phyloP scores from a whole-genome alignment of 2,797 vertebrate genomes.

The Chelidonichthys spinosus region DNA sequence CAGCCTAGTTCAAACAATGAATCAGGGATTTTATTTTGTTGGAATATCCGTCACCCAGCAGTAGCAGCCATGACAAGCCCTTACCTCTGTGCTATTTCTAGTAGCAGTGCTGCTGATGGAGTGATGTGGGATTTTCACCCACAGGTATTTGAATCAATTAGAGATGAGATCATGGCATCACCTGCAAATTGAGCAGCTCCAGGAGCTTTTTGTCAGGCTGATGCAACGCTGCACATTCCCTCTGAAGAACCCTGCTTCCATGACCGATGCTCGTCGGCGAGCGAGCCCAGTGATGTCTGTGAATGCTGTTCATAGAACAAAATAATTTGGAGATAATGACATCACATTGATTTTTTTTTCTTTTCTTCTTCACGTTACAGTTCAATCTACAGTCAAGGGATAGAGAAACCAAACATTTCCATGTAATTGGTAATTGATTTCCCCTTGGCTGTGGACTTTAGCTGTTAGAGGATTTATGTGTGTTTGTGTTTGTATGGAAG shows the following conservation, averaged over 20 bases:
- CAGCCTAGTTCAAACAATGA: too few species aligned
- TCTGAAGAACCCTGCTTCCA: constrained; percentile 1
- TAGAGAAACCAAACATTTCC: constrained; percentile 55
- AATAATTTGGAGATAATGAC: constrained; percentile 26
- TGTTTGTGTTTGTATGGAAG: constrained; percentile 68
- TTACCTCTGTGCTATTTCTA: constrained; percentile 27
- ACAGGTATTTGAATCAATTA: constrained; percentile 30
- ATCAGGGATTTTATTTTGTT: too few species aligned
- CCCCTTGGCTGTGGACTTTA: constrained; percentile 62
- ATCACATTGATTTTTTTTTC: constrained; percentile 21
- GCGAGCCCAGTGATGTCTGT: constrained; percentile 8
- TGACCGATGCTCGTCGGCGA: constrained; percentile 15
- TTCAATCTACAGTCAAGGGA: constrained; percentile 33
- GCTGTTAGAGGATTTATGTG: constrained; percentile 68
- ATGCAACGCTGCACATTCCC: constrained; percentile 51
- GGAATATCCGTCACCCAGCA: too few species aligned
- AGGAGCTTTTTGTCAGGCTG: constrained; percentile 36
- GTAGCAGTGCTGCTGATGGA: constrained; percentile 10
- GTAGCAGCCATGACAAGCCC: neutral
- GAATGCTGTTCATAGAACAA: neutral
- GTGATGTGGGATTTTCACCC: constrained; percentile 4
- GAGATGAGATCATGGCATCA: constrained; percentile 42
- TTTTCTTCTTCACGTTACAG: constrained; percentile 11
- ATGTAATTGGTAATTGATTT: constrained; percentile 80
- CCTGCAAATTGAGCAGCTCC: constrained; percentile 61